Evolutionary conservation across 2,797 vertebrate species (phyloP), one percentile per base, ranked within the genome.

Genomic region (Neostethus bicornis): DNA sequence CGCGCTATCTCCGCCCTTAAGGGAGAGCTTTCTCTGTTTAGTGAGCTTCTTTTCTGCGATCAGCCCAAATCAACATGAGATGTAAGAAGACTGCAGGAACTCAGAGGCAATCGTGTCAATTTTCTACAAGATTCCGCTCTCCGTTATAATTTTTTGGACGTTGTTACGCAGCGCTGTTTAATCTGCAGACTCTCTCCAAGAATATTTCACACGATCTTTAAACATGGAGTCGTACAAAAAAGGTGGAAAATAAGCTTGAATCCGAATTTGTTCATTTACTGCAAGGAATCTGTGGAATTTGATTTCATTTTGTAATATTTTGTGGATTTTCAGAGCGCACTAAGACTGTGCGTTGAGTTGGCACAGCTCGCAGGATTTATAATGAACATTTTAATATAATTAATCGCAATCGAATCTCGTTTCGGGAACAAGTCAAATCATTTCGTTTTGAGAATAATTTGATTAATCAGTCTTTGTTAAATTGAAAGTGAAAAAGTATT

Each of bases 1-100:
- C 75, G 61, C 74, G 14, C 72, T 61, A 76, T 89, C 87, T 85
- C 87, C 87, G 77, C 87, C 89, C 83, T 77, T 72, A 2, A 43
- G 81, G 70, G 80, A 86, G 65, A 79, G 62, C 72, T 76, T 66
- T 72, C 68, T 51, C 38, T 81, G 39, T 49, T 66, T 42, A 65
- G 67, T 57, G 67, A 68, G 53, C 79, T 73, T 67, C 73, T 78
- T 58, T 58, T 58, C 38, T 63, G 26, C 56, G 52, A 74, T 19
- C 55, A 20, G 51, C 56, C 17, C 60, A 35, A 79, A 75, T 75
- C 68, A 42, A 13, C 69, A 77, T 75, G 44, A 80, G 61, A 67
- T 58, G 80, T 52, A 50, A 47, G 23, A 24, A 23, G 76, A 54
- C 62, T 6, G 61, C 50, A 16, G 10, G 63, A 61, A 60, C 43